phyloP scores from a whole-genome alignment of 1,140 invertebrate species.

The Contarinia nasturtii region DNA sequence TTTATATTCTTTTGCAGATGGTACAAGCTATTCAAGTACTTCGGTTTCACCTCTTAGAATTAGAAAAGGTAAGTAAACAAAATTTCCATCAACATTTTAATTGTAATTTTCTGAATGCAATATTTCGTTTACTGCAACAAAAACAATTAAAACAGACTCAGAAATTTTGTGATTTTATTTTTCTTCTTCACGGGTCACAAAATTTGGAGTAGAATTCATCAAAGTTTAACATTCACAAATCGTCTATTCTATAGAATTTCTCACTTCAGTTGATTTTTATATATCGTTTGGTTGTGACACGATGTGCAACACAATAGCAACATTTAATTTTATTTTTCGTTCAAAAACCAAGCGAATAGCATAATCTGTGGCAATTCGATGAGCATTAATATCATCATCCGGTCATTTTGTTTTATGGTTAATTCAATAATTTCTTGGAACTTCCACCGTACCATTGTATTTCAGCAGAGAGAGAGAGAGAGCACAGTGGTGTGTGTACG shows the following conservation, averaged over 20 bases:
- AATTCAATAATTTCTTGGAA: not conserved
- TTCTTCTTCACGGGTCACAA: too few species aligned
- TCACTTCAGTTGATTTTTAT: not conserved
- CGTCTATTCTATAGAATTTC: not conserved
- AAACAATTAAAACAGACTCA: not conserved
- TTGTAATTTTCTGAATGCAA: not conserved
- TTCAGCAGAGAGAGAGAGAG: too few species aligned
- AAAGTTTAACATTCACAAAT: too few species aligned
- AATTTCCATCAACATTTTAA: not conserved
- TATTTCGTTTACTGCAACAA: not conserved
- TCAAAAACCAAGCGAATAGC: not conserved
- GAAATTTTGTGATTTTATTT: too few species aligned
- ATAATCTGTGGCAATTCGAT: not conserved
- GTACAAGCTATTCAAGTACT: conserved; percentile 99
- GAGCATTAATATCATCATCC: not conserved
- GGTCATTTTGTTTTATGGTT: not conserved
- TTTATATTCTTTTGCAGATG: conserved; percentile 74
- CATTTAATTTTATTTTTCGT: conserved; percentile 1
- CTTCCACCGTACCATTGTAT: too few species aligned
- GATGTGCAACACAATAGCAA: not conserved
- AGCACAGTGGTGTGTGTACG: too few species aligned
- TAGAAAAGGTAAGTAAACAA: conserved; percentile 94
- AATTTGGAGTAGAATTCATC: too few species aligned
- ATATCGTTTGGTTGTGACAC: not conserved
- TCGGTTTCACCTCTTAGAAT: conserved; percentile 99